phyloP scores from a whole-genome alignment of 2,888 invertebrate species.

The Cataglyphis livida region DNA sequence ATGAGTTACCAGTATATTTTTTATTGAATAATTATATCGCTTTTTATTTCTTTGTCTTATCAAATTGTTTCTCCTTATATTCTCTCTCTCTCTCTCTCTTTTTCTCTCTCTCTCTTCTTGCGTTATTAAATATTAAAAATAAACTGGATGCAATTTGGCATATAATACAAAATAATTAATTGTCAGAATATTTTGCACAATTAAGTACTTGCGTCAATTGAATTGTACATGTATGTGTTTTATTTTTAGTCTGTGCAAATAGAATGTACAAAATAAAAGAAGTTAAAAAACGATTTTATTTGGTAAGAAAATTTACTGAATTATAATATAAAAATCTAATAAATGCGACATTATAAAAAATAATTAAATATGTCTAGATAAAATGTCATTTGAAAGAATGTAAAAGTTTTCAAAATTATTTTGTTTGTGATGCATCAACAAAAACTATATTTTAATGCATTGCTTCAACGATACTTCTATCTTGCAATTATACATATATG shows the following conservation, averaged over 20 bases:
- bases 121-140: background rate
- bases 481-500: background rate
- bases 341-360: background rate
- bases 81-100: too few species aligned
- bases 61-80: slow-evolving; percentile 29
- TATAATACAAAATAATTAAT: background rate
- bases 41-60: slow-evolving; percentile 68
- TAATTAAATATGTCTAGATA: background rate
- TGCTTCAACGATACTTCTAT: background rate
- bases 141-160: background rate
- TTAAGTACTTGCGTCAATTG: background rate
- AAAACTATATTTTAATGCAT: background rate
- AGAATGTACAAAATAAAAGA: background rate
- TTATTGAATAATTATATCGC: slow-evolving; percentile 77
- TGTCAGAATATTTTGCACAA: slow-evolving; percentile 11
- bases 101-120: background rate
- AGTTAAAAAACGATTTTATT: background rate
- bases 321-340: background rate
- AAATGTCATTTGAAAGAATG: background rate
- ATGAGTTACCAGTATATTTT: slow-evolving; percentile 73
- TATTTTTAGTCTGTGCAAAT: slow-evolving; percentile 8
- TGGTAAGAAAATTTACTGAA: background rate
- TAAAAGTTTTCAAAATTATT: background rate
- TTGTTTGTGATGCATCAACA: background rate
- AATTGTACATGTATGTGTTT: background rate